Base-by-base conservation (phyloP, 1,140 invertebrate species). In the Leptoteleia sp. region DNA sequence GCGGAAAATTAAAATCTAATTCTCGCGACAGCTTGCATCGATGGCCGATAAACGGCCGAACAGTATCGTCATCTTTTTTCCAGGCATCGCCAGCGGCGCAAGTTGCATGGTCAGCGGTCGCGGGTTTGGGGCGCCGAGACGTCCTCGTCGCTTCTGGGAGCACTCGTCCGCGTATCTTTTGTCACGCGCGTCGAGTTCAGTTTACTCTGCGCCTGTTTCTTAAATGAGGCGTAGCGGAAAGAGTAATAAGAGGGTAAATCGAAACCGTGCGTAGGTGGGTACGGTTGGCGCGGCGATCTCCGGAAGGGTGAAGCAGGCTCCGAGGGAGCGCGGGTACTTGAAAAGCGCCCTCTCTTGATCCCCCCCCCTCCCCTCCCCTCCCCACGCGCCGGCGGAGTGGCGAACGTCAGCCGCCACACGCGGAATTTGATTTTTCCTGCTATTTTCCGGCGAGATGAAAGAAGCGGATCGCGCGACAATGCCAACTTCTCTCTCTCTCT, bases 221-320 rank as follows among this genome's bases (percentile, higher is more conserved):
- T 71, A 57, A 73, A 73, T 50, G 70, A 73, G 50, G 48, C 33
- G 43, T 27, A 37, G 42, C 40, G 11, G 54, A 70, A 70, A 54
- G 48, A 62, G 38, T 62, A 62, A 62, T 72, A 72, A 64, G 59
- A 73, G 70, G 59, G 68, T 62, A 72, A 73, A 73, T 73, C 50
- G 59, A 64, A 73, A 72, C 16, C 5, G 31, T 59, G 65, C 45
- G 65, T 59, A 50, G 19, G 35, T 19, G 33, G 33, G 38, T 5
- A 5, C 2, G 19, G 5, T 2, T 22, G 2, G 19, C 19, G 19
- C 5, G 5, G 19, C 19, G 37, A 29, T 16, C 15, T 1, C 3
- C 43, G 35, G 35, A 59, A 38, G 52, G 42, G 42, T 50, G 52
- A 57, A 59, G 38, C 33, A 47, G 35, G 45, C 40, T 37, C 47